phyloP scores from a whole-genome alignment of 2,113 vertebrate genomes.

The Engraulis encrasicolus region DNA sequence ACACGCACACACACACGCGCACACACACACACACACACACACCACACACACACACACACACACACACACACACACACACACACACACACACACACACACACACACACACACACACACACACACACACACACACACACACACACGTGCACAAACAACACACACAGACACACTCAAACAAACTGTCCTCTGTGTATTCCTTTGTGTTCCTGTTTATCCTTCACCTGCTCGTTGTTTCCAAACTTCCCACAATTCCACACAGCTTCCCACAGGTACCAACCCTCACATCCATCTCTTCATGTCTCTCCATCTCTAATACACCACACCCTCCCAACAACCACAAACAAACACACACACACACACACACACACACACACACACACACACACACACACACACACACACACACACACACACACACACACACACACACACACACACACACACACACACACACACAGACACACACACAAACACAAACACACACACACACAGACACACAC shows the following conservation, averaged over 20 bases:
- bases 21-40: not conserved
- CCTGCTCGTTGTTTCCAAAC: not conserved
- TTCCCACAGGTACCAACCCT: not conserved
- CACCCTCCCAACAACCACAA: not conserved
- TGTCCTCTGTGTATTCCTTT: not conserved
- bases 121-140: not conserved
- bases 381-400: no score
- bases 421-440: not conserved
- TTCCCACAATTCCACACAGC: no score
- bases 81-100: not conserved
- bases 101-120: no score
- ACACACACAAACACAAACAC: not conserved
- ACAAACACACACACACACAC: not conserved
- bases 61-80: not conserved
- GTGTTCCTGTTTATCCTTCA: not conserved
- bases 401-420: not conserved
- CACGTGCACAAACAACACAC: not conserved
- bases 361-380: not conserved
- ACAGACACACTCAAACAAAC: no score
- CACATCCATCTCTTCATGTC: not conserved
- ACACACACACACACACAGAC: not conserved
- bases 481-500: not conserved
- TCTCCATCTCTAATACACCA: no score
- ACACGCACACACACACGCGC: no score
- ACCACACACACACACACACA: not conserved